Base-by-base conservation (phyloP, 2,113 vertebrate species). In the Syngnathoides biaculeatus region DNA sequence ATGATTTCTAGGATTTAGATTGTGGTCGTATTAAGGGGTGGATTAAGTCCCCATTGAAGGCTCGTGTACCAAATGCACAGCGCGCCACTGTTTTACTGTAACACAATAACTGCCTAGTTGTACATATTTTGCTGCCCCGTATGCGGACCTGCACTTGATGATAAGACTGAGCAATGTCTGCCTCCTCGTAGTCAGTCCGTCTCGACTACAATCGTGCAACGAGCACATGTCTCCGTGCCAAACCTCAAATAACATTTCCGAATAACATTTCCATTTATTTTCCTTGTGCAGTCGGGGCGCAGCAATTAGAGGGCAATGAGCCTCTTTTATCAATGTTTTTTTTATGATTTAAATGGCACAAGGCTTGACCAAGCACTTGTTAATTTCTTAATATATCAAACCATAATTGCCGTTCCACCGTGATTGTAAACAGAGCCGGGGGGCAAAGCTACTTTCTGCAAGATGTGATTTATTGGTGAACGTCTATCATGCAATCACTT, bases 181-280 rank as follows among this genome's bases (percentile, higher is more conserved):
- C 43, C 53, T 73, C 2, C 2, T 65, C 71, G 45, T 50, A 65
- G 15, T 57, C 42, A 39, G 39, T 45, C 66, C 58, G 65, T 77
- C 71, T 71, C 72, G 65, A 69, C 77, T 71, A 74, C 45, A 58
- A 53, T 40, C n/a, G 58, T 56, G 55, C 1, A 40, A 59, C 50
- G 65, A 71, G 67, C 72, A 42, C 61, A 55, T 26, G 2, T 3
- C 64, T 52, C 75, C 58, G 60, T 84, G 69, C 45, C 64, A 78
- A 77, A 80, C 71, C 71, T 48, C 71, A 71, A 78, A 74, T 72
- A 72, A 66, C 58, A 80, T 78, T 70, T 70, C 68, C 72, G 69
- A 76, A 74, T 72, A 72, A 66, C 58, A 80, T 78, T 70, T 70
- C 66, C 72, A 69, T 86, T 85, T 71, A 75, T 81, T 77, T 64